Evolutionary conservation across 2,888 invertebrate genomes (phyloP).

Genomic region (Euproctis similis): DNA sequence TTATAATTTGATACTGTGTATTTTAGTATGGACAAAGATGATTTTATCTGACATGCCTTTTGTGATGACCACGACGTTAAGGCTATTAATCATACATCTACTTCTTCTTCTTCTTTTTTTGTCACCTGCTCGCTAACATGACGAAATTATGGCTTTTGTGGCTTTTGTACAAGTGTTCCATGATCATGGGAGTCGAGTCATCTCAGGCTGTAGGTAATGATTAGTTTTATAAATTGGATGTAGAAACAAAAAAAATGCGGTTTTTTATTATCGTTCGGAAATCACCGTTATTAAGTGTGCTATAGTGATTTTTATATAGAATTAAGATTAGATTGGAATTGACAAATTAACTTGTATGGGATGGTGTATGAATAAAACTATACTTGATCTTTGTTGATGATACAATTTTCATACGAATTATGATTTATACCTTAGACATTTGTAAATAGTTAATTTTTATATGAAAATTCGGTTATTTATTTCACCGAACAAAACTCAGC

Average conservation of each 20-base stretch:
- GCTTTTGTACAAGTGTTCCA: conserved; percentile 54
- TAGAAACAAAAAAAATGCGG: conserved; percentile 57
- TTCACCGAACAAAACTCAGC: no score
- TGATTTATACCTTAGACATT: no score
- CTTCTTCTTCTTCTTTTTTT: no score
- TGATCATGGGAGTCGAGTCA: conserved; percentile 61
- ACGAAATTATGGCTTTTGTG: conserved; percentile 66
- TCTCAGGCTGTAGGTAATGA: conserved; percentile 60
- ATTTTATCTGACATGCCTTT: conserved; percentile 51
- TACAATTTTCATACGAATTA: no score
- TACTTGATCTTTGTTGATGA: no score
- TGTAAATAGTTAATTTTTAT: no score
- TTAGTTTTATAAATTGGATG: conserved; percentile 74
- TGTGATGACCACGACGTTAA: conserved; percentile 42
- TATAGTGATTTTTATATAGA: no score
- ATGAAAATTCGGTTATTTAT: no score
- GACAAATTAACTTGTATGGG: no score
- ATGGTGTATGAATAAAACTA: no score
- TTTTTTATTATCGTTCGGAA: conserved; percentile 63
- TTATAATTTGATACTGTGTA: conserved; percentile 23
- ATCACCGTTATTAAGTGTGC: no score
- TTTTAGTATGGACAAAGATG: conserved; percentile 34
- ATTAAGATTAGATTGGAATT: no score
- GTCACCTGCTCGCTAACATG: conserved; percentile 65
- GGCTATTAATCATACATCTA: conserved; percentile 66